Conservation (phyloP, 2,888 invertebrate species). For the Conchocele bisecta region DNA sequence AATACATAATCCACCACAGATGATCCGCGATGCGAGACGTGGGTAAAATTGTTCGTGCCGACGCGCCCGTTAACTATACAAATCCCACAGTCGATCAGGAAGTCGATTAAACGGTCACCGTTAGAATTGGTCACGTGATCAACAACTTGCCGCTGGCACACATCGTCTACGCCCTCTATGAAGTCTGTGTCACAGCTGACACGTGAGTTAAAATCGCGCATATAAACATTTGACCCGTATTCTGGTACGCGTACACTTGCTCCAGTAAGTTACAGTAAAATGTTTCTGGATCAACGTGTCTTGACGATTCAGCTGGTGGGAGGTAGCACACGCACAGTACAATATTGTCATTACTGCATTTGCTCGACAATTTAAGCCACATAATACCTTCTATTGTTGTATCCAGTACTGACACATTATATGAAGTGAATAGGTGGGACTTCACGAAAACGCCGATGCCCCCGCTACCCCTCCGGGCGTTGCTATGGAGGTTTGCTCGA, state of each 20-base stretch:
- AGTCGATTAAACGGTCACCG: conserved; percentile 5
- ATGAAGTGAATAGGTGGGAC: neutral
- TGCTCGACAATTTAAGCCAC: neutral
- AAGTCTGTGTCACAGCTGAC: conserved; percentile 7
- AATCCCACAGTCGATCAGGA: conserved; percentile 1
- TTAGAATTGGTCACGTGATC: neutral
- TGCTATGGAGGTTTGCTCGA: neutral
- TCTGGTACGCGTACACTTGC: conserved; percentile 15
- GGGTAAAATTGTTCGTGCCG: neutral
- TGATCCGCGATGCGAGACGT: conserved; percentile 2
- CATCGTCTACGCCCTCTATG: conserved; percentile 1
- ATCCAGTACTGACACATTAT: neutral
- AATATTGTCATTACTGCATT: neutral
- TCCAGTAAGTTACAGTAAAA: conserved; percentile 5
- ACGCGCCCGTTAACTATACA: conserved; percentile 6
- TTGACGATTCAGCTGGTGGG: conserved; percentile 3
- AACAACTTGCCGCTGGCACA: neutral
- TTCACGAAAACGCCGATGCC: conserved; percentile 21
- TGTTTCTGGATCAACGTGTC: neutral
- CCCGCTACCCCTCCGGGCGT: conserved; percentile 17
- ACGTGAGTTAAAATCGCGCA: conserved; percentile 8
- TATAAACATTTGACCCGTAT: neutral
- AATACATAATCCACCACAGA: conserved; percentile 7
- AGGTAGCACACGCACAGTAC: conserved; percentile 13
- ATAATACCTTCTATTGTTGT: conserved; percentile 8